Evolutionary conservation across 2,113 vertebrate species (phyloP).

Genomic region (Tachuris rubrigastra): DNA sequence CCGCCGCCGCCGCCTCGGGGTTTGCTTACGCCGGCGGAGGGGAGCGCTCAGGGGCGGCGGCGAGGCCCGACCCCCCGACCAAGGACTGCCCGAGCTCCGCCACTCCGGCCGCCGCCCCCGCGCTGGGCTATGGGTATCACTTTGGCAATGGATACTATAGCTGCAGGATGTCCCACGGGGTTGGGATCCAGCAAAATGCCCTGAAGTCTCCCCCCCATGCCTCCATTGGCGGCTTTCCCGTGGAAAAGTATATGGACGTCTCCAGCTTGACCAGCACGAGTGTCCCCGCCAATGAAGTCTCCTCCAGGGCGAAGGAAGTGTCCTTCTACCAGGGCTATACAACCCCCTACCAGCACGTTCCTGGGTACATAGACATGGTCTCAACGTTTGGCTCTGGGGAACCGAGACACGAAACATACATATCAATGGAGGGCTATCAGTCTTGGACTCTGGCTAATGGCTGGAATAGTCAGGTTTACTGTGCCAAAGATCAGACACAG

Average conservation of each 20-base stretch:
- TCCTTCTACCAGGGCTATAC: slow-evolving; percentile 84
- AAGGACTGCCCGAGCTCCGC: slow-evolving; percentile 74
- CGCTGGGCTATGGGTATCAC: slow-evolving; percentile 82
- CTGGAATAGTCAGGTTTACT: slow-evolving; percentile 86
- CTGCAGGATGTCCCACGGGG: slow-evolving; percentile 83
- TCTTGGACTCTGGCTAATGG: slow-evolving; percentile 86
- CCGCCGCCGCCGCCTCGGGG: slow-evolving; percentile 59
- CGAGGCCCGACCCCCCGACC: slow-evolving; percentile 61
- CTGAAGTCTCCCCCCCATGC: slow-evolving; percentile 81
- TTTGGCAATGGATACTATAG: slow-evolving; percentile 87
- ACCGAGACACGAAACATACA: slow-evolving; percentile 80
- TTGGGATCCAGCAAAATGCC: slow-evolving; percentile 80
- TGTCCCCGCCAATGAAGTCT: slow-evolving; percentile 77
- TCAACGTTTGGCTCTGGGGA: slow-evolving; percentile 80
- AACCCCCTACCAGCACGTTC: slow-evolving; percentile 81
- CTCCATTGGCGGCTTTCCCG: slow-evolving; percentile 78
- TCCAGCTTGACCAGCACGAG: slow-evolving; percentile 78
- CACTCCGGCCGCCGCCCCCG: slow-evolving; percentile 66
- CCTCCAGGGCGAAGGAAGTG: slow-evolving; percentile 79
- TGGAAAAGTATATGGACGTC: slow-evolving; percentile 86
- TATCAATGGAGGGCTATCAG: slow-evolving; percentile 84
- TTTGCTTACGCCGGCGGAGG: slow-evolving; percentile 74
- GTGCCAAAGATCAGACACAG: slow-evolving; percentile 84
- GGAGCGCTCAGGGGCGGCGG: slow-evolving; percentile 72
- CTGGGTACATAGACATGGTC: slow-evolving; percentile 86